Base-by-base conservation (phyloP, 2,797 vertebrate species). In the Rhabdomys pumilio region DNA sequence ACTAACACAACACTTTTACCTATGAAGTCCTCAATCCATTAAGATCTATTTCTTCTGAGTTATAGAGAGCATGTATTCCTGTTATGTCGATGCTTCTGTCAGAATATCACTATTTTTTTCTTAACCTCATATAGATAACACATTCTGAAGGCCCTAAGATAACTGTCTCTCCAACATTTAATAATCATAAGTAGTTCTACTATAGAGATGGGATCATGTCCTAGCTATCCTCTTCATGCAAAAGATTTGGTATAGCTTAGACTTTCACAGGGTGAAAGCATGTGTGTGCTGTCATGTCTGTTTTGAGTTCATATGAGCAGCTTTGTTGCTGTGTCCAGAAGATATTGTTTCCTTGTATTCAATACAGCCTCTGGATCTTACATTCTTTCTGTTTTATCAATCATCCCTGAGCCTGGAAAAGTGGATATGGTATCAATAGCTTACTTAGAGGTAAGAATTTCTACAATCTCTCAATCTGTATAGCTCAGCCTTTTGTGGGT, bases 21-120 rank as follows among this genome's bases (percentile, higher is more conserved):
- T 12, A 17, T 24, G 59, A 41, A 38, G 61, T 67, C 34, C 80
- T 41, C 29, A 67, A 11, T 82, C 17, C 26, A 84, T 50, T 50
- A 69, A 50, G 6, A 7, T 22, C 29, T 1, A 67, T n/a, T 55
- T 6, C 4, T 6, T 82, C 3, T 41, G 34, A 29, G 29, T 3
- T 73, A 0, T 29, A 19, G 61, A 41, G 3, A 5, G 10, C 0
- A 5, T 17, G 34, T 6, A 2, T 12, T 24, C 31, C 6, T 67
- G 12, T 4, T 63, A 20, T 41, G 26, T 31, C 63, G 12, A 65
- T 20, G 5, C 14, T 55, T 11, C 6, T 53, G 3, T 24, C 47
- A 31, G 38, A 19, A 65, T 8, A 65, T 10, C 3, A 26, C 29
- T 34, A 73, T 89, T 13, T n/a, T 9, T 79, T 69, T 8, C 1